Evolutionary conservation across 2,113 vertebrate species (phyloP), one percentile per base, ranked within the genome.

Genomic region (Pipa parva): DNA sequence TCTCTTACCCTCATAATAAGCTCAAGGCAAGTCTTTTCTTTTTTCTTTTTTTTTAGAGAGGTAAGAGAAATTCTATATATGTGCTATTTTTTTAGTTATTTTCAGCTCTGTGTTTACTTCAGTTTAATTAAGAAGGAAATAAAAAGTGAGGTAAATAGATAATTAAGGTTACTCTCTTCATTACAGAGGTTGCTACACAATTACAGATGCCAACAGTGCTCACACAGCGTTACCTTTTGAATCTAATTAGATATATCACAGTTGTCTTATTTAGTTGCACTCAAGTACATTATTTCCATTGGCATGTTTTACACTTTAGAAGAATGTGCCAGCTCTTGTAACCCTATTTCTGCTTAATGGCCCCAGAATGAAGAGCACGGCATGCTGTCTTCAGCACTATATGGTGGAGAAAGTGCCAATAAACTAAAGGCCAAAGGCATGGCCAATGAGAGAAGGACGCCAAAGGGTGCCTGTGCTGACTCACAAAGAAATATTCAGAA

Each of bases 71-170:
- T 36, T 1, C 33, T 36, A 36, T 13, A 36, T 12, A 5, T 36
- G 7, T 13, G n/a, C n/a, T n/a, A n/a, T 48, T 18, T 20, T 11
- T 56, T 20, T 37, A 36, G 26, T 31, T 51, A 56, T 68, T 7
- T 52, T 59, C 12, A 51, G 21, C 29, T 7, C 39, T 51, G 45
- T 52, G 65, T 68, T 68, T 59, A 51, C 56, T 59, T 59, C 31
- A 51, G 46, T 68, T 59, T 68, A 68, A 68, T 68, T 68, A 68
- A 68, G 56, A 68, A 59, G 65, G 65, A 68, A 68, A 66, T 66
- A 56, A 59, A 68, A 68, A 68, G 65, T 59, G 31, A 59, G 45
- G 65, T 68, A 68, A 67, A 60, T 58, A 51, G 65, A 68, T 68
- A 68, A 68, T 60, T 68, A 68, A 68, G 65, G 56, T 59, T 52